A percentile compares a stretch with the other conserved stretches of the same genome.
Conservation (phyloP, 2,797 vertebrate genomes). For the Parotocinclus haroldoi region DNA sequence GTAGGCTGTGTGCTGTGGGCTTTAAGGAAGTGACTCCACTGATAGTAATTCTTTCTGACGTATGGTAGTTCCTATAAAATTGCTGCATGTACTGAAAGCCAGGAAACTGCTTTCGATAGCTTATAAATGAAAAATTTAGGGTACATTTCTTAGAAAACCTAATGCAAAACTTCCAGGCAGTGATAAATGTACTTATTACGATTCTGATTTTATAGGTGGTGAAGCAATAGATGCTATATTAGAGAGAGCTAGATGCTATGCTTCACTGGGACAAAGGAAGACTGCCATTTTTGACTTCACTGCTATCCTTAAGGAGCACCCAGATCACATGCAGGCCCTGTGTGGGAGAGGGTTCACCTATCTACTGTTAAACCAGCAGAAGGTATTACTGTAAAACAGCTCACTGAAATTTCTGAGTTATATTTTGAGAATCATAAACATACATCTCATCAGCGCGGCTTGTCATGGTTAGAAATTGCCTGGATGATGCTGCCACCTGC, state of each 20-base stretch:
- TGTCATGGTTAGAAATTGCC: too few species aligned
- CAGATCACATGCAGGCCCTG: conserved; percentile 76
- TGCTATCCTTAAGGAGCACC: conserved; percentile 77
- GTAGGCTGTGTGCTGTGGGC: too few species aligned
- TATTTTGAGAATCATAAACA: too few species aligned
- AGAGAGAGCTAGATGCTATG: conserved; percentile 84
- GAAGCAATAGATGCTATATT: conserved; percentile 79
- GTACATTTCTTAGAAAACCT: too few species aligned
- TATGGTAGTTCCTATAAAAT: conserved; percentile 10
- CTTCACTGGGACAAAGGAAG: conserved; percentile 83
- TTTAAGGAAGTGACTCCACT: conserved; percentile 19
- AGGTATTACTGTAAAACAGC: conserved; percentile 65
- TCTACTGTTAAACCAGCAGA: conserved; percentile 81
- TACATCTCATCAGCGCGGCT: too few species aligned
- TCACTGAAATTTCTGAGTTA: too few species aligned
- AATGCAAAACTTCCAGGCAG: too few species aligned
- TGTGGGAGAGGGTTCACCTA: conserved; percentile 85
- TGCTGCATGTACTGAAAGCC: background rate
- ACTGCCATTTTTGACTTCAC: conserved; percentile 92
- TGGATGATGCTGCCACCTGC: too few species aligned
- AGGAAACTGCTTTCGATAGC: background rate
- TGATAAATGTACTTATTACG: too few species aligned
- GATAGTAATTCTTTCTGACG: conserved; percentile 25
- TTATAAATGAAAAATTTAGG: too few species aligned
- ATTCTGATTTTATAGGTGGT: conserved; percentile 66